Evolutionary conservation across 2,113 vertebrate species (phyloP).

Genomic region (human (Homo sapiens)): GRCh38 chr6:166947001-166947500

Average conservation of each 20-base stretch:
- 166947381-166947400: rapidly evolving
- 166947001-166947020: rapidly evolving
- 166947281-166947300: rapidly evolving
- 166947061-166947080: too few relatives aligned
- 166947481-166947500: rapidly evolving
- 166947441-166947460: background rate
- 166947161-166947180: rapidly evolving
- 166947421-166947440: rapidly evolving
- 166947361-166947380: background rate
- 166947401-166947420: background rate
- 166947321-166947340: background rate
- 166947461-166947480: rapidly evolving
- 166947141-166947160: rapidly evolving
- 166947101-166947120: rapidly evolving
- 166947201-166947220: rapidly evolving
- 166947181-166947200: rapidly evolving
- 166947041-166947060: rapidly evolving
- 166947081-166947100: background rate
- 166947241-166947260: rapidly evolving
- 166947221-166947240: rapidly evolving
- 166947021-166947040: rapidly evolving
- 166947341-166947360: background rate
- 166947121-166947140: rapidly evolving
- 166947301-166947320: rapidly evolving
- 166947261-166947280: background rate